These are phyloP conservation scores for Mixornis gularis DNA, from an alignment of 2,113 vertebrate genomes.

Conservation along the genomic window DNA sequence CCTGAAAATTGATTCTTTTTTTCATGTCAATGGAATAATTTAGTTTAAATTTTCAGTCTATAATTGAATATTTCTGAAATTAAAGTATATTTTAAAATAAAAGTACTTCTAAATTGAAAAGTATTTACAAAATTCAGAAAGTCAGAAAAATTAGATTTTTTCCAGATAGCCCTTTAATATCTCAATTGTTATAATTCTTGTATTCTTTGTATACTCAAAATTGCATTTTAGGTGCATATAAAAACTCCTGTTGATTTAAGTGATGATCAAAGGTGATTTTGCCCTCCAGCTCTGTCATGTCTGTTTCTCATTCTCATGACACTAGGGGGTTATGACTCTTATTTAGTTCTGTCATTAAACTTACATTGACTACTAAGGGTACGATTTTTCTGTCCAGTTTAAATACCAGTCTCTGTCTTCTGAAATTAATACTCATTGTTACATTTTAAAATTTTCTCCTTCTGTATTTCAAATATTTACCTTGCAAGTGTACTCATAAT, in stretches of 20 bases:
- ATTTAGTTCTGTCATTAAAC: background rate
- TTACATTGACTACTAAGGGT: background rate
- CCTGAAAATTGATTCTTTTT: background rate
- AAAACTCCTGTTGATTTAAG: background rate
- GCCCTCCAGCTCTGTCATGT: background rate
- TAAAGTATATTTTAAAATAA: background rate
- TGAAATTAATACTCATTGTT: background rate
- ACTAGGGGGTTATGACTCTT: background rate
- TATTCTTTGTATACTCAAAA: background rate
- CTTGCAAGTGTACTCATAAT: background rate
- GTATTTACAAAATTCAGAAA: background rate
- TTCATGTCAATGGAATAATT: background rate
- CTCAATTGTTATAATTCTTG: accelerated
- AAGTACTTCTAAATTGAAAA: background rate
- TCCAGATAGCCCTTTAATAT: background rate
- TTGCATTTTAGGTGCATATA: background rate
- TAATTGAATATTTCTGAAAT: background rate
- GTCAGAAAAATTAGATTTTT: background rate
- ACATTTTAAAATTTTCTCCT: background rate
- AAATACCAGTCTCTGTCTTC: background rate
- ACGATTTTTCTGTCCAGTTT: background rate
- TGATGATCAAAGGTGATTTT: background rate
- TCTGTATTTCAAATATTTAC: background rate
- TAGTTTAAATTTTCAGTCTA: background rate
- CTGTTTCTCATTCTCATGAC: background rate